These are phyloP conservation scores for Drosophila villosipedis DNA, from an alignment of 2,888 invertebrate genomes.

Conservation along the genomic window DNA sequence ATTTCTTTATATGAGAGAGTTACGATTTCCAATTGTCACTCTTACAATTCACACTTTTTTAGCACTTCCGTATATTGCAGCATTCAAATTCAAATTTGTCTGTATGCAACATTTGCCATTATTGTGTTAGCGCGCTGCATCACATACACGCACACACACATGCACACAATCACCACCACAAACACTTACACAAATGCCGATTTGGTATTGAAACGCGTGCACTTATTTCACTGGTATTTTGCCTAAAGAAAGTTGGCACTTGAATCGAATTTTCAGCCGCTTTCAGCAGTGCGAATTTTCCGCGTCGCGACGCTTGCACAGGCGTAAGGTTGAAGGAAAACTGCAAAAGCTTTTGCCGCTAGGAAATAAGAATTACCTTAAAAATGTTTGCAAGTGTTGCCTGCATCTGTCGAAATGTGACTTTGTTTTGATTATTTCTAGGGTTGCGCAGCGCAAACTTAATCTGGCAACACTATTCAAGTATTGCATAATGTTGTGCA, in stretches of 20 bases:
- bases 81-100: conserved; percentile 62
- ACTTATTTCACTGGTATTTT: conserved; percentile 40
- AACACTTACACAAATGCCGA: conserved; percentile 35
- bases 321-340: conserved; percentile 69
- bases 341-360: conserved; percentile 75
- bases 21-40: conserved; percentile 18
- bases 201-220: conserved; percentile 41
- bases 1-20: conserved; percentile 59
- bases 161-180: conserved; percentile 29
- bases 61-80: not conserved
- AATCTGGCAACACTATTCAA: conserved; percentile 45
- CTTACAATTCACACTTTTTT: conserved; percentile 14
- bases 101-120: conserved; percentile 62
- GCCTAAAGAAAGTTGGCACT: conserved; percentile 43
- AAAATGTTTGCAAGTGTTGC: conserved; percentile 60
- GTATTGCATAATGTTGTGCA: conserved; percentile 44
- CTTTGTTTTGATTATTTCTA: conserved; percentile 59
- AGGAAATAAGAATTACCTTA: conserved; percentile 65
- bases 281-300: conserved; percentile 42
- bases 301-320: conserved; percentile 52
- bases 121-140: conserved; percentile 55
- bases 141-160: conserved; percentile 23
- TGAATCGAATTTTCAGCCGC: conserved; percentile 66
- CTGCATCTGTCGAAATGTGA: conserved; percentile 56
- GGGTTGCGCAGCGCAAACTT: conserved; percentile 36